Conservation (phyloP, 1,140 invertebrate genomes). For the Zaprionus gabonicus region DNA sequence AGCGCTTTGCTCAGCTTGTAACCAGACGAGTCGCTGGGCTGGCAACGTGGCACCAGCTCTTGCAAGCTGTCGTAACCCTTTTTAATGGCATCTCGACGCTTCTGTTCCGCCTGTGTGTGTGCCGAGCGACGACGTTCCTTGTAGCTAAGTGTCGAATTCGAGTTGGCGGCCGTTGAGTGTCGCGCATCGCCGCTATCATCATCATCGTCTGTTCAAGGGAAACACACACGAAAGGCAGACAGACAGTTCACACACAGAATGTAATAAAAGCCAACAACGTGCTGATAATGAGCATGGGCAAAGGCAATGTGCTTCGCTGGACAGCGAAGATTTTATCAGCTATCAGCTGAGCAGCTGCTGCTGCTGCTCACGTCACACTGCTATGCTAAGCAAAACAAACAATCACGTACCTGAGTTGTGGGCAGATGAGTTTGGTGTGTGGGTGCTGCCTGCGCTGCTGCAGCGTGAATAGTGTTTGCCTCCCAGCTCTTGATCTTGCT, state of each 20-base stretch:
- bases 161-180: constrained; percentile 68
- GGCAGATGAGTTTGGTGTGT: constrained; percentile 93
- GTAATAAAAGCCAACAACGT: constrained; percentile 52
- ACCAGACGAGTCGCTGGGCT: constrained; percentile 91
- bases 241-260: constrained; percentile 30
- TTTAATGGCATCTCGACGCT: constrained; percentile 97
- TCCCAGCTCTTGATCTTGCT: constrained; percentile 88
- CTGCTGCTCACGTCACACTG: constrained; percentile 25
- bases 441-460: constrained; percentile 92
- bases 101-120: constrained; percentile 98
- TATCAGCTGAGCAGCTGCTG: constrained; percentile 37
- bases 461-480: constrained; percentile 90
- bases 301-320: background rate
- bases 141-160: constrained; percentile 91
- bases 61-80: constrained; percentile 97
- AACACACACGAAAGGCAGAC: constrained; percentile 22
- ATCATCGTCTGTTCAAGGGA: constrained; percentile 85
- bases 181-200: constrained; percentile 92
- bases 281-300: constrained; percentile 52
- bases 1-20: constrained; percentile 99
- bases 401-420: constrained; percentile 91
- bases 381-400: constrained; percentile 34
- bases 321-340: constrained; percentile 54
- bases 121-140: constrained; percentile 97
- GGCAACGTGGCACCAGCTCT: constrained; percentile 95